These are phyloP conservation scores for Alcis repandata DNA, from an alignment of 2,888 invertebrate genomes.

Conservation along the genomic window DNA sequence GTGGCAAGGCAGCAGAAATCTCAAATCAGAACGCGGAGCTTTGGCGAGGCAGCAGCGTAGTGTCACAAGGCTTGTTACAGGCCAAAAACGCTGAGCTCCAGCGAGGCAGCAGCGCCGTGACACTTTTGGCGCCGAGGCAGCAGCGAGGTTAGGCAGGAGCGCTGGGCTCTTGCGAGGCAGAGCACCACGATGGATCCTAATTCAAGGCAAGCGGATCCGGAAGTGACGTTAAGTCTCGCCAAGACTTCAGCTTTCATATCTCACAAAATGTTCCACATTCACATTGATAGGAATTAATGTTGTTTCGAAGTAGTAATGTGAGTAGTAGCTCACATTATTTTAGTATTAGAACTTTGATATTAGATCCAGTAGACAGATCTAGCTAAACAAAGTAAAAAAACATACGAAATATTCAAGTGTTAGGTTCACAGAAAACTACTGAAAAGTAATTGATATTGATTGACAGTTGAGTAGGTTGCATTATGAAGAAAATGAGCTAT, in stretches of 20 bases:
- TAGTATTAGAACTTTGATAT: neutral
- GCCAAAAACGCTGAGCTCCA: neutral
- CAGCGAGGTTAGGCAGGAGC: neutral
- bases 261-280: neutral
- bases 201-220: too few species aligned
- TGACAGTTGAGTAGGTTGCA: too few species aligned
- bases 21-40: neutral
- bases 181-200: neutral
- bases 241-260: neutral
- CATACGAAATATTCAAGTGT: neutral
- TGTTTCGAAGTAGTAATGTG: neutral
- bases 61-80: neutral
- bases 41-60: conserved; percentile 12
- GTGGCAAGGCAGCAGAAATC: neutral
- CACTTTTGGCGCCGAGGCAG: neutral
- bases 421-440: conserved; percentile 1
- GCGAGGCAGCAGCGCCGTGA: conserved; percentile 5
- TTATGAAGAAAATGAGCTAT: neutral
- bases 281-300: neutral
- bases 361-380: neutral
- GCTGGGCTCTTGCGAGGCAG: neutral
- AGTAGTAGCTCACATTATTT: neutral
- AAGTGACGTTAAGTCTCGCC: too few species aligned
- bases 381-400: conserved; percentile 1
- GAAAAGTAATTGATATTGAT: neutral